Evolutionary conservation across 1,140 invertebrate genomes (phyloP).

Genomic region (Oreohelix idahoensis): DNA sequence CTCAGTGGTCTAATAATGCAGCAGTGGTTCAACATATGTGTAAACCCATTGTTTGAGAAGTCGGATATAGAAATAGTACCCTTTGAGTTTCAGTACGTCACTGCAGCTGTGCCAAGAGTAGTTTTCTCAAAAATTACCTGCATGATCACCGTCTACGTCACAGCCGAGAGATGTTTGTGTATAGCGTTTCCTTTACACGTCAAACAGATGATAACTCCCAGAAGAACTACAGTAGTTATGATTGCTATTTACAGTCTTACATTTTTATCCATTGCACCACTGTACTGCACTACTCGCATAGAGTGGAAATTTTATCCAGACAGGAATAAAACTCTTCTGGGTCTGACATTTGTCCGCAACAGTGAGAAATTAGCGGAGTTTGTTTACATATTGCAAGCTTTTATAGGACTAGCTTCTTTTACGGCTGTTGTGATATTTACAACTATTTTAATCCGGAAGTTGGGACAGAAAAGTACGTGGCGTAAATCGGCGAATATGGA

Average conservation of each 20-base stretch:
- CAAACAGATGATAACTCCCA: background rate
- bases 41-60: background rate
- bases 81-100: background rate
- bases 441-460: background rate
- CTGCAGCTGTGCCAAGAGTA: background rate
- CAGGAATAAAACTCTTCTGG: background rate
- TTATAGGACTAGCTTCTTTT: background rate
- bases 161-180: conserved; percentile 2
- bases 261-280: background rate
- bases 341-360: background rate
- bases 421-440: background rate
- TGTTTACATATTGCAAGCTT: background rate
- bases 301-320: background rate
- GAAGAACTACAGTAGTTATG: background rate
- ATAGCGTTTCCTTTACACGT: background rate
- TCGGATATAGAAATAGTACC: background rate
- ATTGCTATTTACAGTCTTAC: background rate
- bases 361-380: background rate
- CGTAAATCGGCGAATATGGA: background rate
- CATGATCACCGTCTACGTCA: conserved; percentile 1
- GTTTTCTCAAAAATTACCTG: background rate
- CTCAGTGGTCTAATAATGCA: background rate
- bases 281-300: background rate
- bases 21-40: background rate
- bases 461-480: background rate